Conservation (phyloP, 2,888 invertebrate species). For the Laspeyria flexula region DNA sequence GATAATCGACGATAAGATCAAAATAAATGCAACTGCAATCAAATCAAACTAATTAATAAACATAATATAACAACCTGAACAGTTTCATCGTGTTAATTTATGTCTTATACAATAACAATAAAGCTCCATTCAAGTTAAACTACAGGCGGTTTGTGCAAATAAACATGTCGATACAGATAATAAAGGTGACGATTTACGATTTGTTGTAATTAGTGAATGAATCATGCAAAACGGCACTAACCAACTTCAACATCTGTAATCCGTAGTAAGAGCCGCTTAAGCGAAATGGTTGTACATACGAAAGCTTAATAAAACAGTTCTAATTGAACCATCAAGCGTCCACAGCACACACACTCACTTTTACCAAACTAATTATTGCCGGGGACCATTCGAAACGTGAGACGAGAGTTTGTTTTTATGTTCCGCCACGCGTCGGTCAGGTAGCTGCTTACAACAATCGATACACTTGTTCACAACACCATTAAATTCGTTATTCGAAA, state of each 20-base stretch:
- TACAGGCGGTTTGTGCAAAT: constrained; percentile 16
- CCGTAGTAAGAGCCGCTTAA: constrained; percentile 55
- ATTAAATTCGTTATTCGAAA: constrained; percentile 69
- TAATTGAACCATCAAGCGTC: constrained; percentile 77
- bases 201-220: constrained; percentile 41
- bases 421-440: constrained; percentile 73
- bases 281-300: constrained; percentile 59
- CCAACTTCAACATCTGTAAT: constrained; percentile 80
- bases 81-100: not conserved
- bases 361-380: constrained; percentile 80
- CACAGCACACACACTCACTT: constrained; percentile 83
- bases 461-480: constrained; percentile 73
- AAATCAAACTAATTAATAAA: constrained; percentile 30
- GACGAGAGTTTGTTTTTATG: constrained; percentile 76
- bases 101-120: constrained; percentile 4
- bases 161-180: constrained; percentile 19
- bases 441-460: constrained; percentile 54
- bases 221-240: constrained; percentile 62
- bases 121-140: constrained; percentile 21
- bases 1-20: constrained; percentile 31
- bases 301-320: constrained; percentile 71
- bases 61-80: constrained; percentile 3
- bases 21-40: constrained; percentile 27
- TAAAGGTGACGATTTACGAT: constrained; percentile 21
- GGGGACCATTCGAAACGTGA: constrained; percentile 75